Base-by-base conservation (phyloP, 2,888 invertebrate genomes). In the Orthonychiurus folsomi region DNA sequence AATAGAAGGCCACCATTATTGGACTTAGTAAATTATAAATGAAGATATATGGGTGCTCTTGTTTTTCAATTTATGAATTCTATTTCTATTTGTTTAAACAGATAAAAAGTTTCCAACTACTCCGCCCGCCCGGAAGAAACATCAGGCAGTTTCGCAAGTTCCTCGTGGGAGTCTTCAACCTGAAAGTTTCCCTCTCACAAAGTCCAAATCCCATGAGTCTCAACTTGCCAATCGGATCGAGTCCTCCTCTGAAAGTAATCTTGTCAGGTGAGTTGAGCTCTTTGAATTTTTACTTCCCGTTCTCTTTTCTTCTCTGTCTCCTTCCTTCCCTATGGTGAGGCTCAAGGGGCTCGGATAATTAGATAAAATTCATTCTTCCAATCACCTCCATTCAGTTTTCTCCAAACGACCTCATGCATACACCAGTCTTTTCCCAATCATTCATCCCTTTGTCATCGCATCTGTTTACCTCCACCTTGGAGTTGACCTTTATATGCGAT, bases 131-230 rank as follows among this genome's bases (percentile, higher is more conserved):
- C 85, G 85, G 73, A 85, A 84, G 74, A 87, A 83, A 78, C 86
- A 85, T 79, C 86, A 85, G 73, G 56, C 21, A n/a, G 53, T 20
- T 15, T 2, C 20, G n/a, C 25, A 50, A 9, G 26, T 3, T 1
- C 20, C 26, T 15, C 9, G 21, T 18, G 61, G 58, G 3, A 63
- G 56, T 56, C 76, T 81, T 62, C 75, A 80, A 71, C 80, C 82
- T 21, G 83, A 81, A 68, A 77, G 77, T 59, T 83, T 78, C 75
- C 85, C 89, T 15, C 81, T 93, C 71, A 89, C 88, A 64, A 92
- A 93, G 79, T 93, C 93, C 67, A 87, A 89, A 75, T 93, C 93
- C 53, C 92, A 93, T 78, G 93, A 93, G 79, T 91, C 90, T 18
- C 92, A 93, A 77, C 81, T 92, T 66, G 86, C 84, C 59, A 83